Evolutionary conservation across 2,888 invertebrate species (phyloP), one percentile per base, ranked within the genome.

Genomic region (Caenorhabditis afra): DNA sequence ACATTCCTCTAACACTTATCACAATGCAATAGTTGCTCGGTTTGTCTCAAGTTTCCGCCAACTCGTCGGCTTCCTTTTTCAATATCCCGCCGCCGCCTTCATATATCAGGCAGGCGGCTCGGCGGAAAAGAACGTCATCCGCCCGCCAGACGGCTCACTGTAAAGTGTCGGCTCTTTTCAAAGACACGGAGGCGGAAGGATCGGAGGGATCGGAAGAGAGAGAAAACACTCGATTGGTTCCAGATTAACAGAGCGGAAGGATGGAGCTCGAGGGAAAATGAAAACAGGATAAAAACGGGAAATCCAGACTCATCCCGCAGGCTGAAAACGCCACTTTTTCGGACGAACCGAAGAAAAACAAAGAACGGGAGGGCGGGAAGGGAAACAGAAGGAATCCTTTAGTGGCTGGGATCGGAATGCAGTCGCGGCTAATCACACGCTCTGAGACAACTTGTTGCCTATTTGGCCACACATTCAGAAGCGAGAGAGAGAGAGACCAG

Each of bases 381-480:
- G 29, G 29, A 29, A 7, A 7, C 29, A 29, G n/a, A n/a, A n/a
- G n/a, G n/a, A 29, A 29, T 29, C 29, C 29, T 29, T 29, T 3
- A 70, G 53, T 61, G 70, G 61, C 70, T 29, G 53, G 59, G 70
- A 70, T 71, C 62, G 62, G 55, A 71, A 71, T 62, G 55, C 71
- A 62, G 71, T 57, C 71, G 37, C 50, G 39, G 10, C 62, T 64
- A 73, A 73, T 73, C 73, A 29, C 29, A 29, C 29, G 29, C 29
- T 5, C 29, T 29, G 29, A 29, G 29, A 64, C 57, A 58, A 61
- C 68, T 59, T 61, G 61, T 70, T 45, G 68, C 59, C 47, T 50
- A 59, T 35, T 44, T 23, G 59, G 53, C 53, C 53, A 53, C 16
- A 52, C 23, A 29, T 39, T 18, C 18, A 61, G 35, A 50, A 47